Base-by-base conservation (phyloP, 2,888 invertebrate genomes). In the Stenchaetothrips biformis region DNA sequence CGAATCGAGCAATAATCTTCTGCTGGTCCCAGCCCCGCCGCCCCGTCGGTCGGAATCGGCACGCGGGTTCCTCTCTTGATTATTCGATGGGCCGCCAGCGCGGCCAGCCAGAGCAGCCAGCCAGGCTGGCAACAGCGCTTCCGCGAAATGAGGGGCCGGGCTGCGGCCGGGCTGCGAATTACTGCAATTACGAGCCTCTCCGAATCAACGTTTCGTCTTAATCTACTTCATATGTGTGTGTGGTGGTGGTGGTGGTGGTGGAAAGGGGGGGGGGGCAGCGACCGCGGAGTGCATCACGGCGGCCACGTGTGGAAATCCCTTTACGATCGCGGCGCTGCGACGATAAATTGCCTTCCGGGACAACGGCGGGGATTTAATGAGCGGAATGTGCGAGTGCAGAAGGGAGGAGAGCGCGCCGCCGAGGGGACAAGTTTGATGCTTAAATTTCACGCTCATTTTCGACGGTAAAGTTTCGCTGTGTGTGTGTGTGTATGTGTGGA, bases 371-470 rank as follows among this genome's bases (percentile, higher is more conserved):
- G 67, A 21, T 74, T 74, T 74, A 74, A 74, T 74, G 67, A 74
- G 25, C 67, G 25, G 11, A 74, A 74, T 74, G 67, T 74, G 67
- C 0, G 67, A 74, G 67, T 74, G 67, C 67, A 74, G 37, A 1
- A 37, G 37, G 37, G 37, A 4, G 37, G 4, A 37, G 2, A 37
- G 37, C 37, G 37, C 37, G 37, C 4, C n/a, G n/a, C 21, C 21
- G 21, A 74, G 11, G 25, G 67, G 21, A 74, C n/a, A 74, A 74
- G 67, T 74, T 74, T 74, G 67, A 74, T 74, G 67, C 67, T 74
- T 74, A 74, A 21, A 74, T 74, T 74, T 74, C 67, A 74, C 67
- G 67, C 67, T 74, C 25, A 25, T 74, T 9, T 25, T 74, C 67
- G 21, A 74, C 67, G 67, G 67, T 21, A 74, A 74, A 21, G 67